These are phyloP conservation scores for Caenorhabditis becei DNA, from an alignment of 2,888 invertebrate species.

Conservation along the genomic window DNA sequence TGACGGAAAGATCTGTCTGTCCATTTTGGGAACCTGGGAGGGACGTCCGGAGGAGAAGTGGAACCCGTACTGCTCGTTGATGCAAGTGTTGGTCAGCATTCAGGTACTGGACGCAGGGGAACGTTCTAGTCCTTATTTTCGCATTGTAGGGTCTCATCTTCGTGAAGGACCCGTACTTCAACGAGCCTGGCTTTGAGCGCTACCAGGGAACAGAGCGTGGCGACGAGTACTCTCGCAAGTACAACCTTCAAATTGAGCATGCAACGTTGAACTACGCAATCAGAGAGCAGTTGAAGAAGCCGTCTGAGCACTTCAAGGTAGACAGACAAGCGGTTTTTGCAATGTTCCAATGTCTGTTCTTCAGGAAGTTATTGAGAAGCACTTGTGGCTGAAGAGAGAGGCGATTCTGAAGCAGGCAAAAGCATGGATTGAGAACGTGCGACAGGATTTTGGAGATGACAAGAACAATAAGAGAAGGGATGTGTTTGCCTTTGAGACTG, in stretches of 20 bases:
- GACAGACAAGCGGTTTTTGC: background rate
- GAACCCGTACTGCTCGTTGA: constrained; percentile 80
- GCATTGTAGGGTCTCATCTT: constrained; percentile 85
- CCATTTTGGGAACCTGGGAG: constrained; percentile 81
- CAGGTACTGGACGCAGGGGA: constrained; percentile 68
- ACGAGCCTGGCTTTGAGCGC: constrained; percentile 86
- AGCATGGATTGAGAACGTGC: constrained; percentile 69
- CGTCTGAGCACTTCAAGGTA: constrained; percentile 77
- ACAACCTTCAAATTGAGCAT: constrained; percentile 81
- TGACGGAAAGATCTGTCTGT: constrained; percentile 84
- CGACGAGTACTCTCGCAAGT: constrained; percentile 76
- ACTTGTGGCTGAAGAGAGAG: constrained; percentile 80
- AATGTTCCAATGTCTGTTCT: constrained; percentile 31
- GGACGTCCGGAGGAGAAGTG: constrained; percentile 82
- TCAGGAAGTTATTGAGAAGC: constrained; percentile 78
- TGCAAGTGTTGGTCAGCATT: constrained; percentile 81
- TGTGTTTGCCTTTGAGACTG: constrained; percentile 68
- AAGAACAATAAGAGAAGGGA: constrained; percentile 68
- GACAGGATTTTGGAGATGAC: constrained; percentile 68
- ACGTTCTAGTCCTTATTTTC: background rate
- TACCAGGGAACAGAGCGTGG: constrained; percentile 79
- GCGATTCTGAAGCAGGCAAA: constrained; percentile 76
- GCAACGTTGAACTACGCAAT: constrained; percentile 81
- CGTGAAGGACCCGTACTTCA: constrained; percentile 85
- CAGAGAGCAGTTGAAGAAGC: constrained; percentile 76